Base-by-base conservation (phyloP, 2,797 vertebrate species). In the Rhodeus uyekii region DNA sequence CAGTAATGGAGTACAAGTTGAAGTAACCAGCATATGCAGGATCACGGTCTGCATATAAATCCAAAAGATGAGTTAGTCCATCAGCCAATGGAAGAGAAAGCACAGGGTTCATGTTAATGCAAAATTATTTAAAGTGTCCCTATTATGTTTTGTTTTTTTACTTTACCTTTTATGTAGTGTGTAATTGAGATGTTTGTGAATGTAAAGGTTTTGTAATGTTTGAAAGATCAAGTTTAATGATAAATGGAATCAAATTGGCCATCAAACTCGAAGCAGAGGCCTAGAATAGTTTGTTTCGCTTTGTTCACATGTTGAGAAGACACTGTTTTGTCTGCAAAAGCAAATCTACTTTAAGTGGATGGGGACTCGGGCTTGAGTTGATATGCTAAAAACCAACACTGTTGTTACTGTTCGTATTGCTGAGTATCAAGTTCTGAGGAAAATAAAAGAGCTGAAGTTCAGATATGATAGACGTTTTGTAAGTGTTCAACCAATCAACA, bases 61-160 rank as follows among this genome's bases (percentile, higher is more conserved):
- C 96, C 97, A 76, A 97, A 93, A 93, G 97, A 99, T 74, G 97
- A 99, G 89, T 92, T 98, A 94, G 93, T 69, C 81, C 85, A 83
- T 88, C 90, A 34, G 3, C 36, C 82, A n/a, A 1, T 36, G 34
- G 4, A 1, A 5, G 12, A 53, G 88, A 89, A 85, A 86, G 24
- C 38, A 44, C 53, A 46, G 50, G 13, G 64, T 34, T 81, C 74
- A 86, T 27, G 8, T 58, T 76, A 80, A 60, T 84, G 92, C 88
- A 89, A 55, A 24, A 5, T 55, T 97, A 98, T 97, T 97, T 99
- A 24, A 53, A n/a, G 22, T n/a, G 22, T 3, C 22, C 44, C 3
- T 8, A 10, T 53, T n/a, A n/a, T 53, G 22, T 6, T 10, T n/a
- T n/a, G n/a, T n/a, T 4, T 4, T 4, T 3, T 2, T 8, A 10